Evolutionary conservation across 2,797 vertebrate species (phyloP).

Genomic region (Melanotaenia pygmaea): DNA sequence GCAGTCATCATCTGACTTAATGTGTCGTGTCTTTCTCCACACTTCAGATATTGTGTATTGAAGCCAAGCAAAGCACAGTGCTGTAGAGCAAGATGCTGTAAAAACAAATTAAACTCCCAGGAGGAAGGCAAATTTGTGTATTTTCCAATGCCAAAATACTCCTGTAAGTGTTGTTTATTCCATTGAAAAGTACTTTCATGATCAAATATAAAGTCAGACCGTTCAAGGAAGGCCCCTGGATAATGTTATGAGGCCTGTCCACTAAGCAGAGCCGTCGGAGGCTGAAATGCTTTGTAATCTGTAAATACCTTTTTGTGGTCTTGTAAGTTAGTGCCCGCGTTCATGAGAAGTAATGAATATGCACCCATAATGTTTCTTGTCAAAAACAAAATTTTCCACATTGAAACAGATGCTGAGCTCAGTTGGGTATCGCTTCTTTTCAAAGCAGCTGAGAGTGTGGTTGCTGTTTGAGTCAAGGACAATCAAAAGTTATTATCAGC

Average conservation of each 20-base stretch:
- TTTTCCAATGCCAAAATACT: not conserved
- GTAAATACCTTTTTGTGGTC: conserved; percentile 19
- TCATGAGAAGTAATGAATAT: conserved; percentile 31
- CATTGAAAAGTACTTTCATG: conserved; percentile 8
- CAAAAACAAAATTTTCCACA: conserved; percentile 13
- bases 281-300: conserved; percentile 18
- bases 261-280: conserved; percentile 7
- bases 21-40: conserved; percentile 50
- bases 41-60: not conserved
- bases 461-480: not conserved
- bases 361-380: conserved; percentile 17
- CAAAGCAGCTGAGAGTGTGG: not conserved
- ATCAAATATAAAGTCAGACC: conserved; percentile 1
- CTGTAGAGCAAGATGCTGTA: conserved; percentile 19
- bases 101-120: conserved; percentile 27
- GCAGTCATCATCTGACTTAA: conserved; percentile 72
- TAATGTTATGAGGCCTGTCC: not conserved
- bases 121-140: conserved; percentile 1
- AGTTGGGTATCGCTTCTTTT: not conserved
- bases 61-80: conserved; percentile 34
- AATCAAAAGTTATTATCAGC: not conserved
- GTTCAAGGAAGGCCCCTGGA: conserved; percentile 19
- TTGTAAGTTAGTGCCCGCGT: conserved; percentile 17
- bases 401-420: conserved; percentile 6
- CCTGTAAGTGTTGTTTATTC: conserved; percentile 8